Evolutionary conservation across 2,797 vertebrate genomes (phyloP).

Genomic region (Falco novaeseelandiae): DNA sequence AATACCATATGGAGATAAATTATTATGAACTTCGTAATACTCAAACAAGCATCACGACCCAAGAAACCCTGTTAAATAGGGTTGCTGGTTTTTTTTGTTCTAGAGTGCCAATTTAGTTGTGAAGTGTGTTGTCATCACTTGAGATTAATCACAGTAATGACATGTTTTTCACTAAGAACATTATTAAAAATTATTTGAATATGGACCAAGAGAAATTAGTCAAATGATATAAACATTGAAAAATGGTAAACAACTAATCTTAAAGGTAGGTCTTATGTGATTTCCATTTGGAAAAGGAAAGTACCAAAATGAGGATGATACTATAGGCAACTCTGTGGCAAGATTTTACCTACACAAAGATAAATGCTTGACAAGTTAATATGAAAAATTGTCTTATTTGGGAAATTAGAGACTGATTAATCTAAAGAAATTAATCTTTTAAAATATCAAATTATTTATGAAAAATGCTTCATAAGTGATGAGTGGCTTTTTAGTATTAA

Average conservation of each 20-base stretch:
- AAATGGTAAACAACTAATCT: background rate
- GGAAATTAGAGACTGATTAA: background rate
- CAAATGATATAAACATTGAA: constrained; percentile 35
- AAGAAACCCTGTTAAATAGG: background rate
- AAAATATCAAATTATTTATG: background rate
- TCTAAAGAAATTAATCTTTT: background rate
- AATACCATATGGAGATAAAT: constrained; percentile 22
- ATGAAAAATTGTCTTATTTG: background rate
- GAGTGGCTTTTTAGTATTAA: background rate
- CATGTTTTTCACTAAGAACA: constrained; percentile 31
- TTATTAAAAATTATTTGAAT: constrained; percentile 48
- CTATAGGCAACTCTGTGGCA: background rate
- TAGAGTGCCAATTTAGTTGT: constrained; percentile 9
- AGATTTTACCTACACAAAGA: background rate
- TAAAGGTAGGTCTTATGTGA: background rate
- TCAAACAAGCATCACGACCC: constrained; percentile 7
- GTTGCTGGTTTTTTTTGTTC: background rate
- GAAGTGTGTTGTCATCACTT: constrained; percentile 3
- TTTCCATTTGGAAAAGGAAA: constrained; percentile 1
- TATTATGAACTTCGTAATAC: constrained; percentile 7
- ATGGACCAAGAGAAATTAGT: background rate
- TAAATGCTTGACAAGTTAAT: background rate
- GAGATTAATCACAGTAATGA: constrained; percentile 59
- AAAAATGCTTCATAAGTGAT: background rate
- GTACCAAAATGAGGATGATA: constrained; percentile 22